Evolutionary conservation across 2,888 invertebrate genomes (phyloP).

Genomic region (Arge pagana): DNA sequence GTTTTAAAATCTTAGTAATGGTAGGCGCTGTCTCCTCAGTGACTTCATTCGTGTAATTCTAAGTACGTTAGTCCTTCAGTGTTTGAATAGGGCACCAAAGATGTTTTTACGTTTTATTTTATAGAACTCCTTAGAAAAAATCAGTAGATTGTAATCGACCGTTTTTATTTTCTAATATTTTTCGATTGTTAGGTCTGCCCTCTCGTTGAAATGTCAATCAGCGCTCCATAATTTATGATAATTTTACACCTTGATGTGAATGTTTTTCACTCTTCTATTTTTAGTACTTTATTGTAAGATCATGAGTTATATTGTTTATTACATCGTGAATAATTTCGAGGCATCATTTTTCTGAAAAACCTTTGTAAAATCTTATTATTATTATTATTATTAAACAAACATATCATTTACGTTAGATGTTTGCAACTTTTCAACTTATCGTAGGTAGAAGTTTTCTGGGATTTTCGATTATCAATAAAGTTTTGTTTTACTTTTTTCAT

Average conservation of each 20-base stretch:
- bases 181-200: constrained; percentile 6
- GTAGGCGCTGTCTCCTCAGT: constrained; percentile 32
- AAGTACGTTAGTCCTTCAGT: constrained; percentile 32
- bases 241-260: background rate
- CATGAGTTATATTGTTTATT: constrained; percentile 12
- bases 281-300: background rate
- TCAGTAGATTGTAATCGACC: constrained; percentile 22
- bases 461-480: constrained; percentile 16
- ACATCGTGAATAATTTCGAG: constrained; percentile 10
- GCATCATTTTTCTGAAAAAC: constrained; percentile 25
- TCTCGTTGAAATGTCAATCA: background rate
- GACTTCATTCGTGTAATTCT: constrained; percentile 28
- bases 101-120: constrained; percentile 45
- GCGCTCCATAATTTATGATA: background rate
- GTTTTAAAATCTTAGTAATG: constrained; percentile 31
- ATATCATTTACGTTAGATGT: constrained; percentile 23
- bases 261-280: constrained; percentile 16
- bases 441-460: constrained; percentile 15
- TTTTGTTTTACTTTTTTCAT: constrained; percentile 29
- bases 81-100: constrained; percentile 52
- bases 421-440: constrained; percentile 27
- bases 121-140: constrained; percentile 25
- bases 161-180: constrained; percentile 27
- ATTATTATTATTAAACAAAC: constrained; percentile 13
- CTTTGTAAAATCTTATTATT: constrained; percentile 26